Evolutionary conservation across 2,888 invertebrate genomes (phyloP), one percentile per base, ranked within the genome.

Genomic region (Lasius fuliginosus): DNA sequence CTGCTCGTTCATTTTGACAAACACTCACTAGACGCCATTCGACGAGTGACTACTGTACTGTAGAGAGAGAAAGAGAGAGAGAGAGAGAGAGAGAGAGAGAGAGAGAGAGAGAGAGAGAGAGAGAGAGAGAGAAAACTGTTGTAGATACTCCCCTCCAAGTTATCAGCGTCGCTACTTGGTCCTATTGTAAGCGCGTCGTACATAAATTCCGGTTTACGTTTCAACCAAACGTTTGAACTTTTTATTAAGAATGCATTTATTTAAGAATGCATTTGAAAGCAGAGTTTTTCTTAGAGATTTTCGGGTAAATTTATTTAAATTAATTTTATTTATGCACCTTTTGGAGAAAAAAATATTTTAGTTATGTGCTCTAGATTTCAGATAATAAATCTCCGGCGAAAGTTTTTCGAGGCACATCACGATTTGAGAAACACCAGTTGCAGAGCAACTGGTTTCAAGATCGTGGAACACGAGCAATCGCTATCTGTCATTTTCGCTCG

Each of bases 1-100:
- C 53, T 2, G 49, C 53, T n/a, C 53, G n/a, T 2, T 53, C 49
- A 49, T 49, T 53, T 53, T 53, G n/a, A 53, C n/a, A 53, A 53
- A 53, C n/a, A 18, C 18, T 53, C n/a, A n/a, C 53, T 53, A 53
- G 8, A 53, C 53, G 53, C 53, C 53, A 53, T 53, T 53, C n/a
- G 53, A 49, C 49, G 49, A 53, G n/a, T 53, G 53, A 53, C 53
- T 53, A 53, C 53, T n/a, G 53, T 53, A 53, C n/a, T 36, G 36
- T 23, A 23, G 23, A 46, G 46, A 46, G 15, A 42, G 42, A 42
- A 3, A 42, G 3, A 42, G 42, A 42, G 42, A 46, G 15, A 53
- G 18, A n/a, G 8, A 53, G 49, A 53, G 6, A 18, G 49, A 49
- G 15, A 42, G 42, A 42, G 3, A 42, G 3, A 42, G 42, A 42